Percentiles rank a stretch among this genome's conserved stretches.
Conservation (phyloP, 2,113 vertebrate species). For the Eolophus roseicapilla region DNA sequence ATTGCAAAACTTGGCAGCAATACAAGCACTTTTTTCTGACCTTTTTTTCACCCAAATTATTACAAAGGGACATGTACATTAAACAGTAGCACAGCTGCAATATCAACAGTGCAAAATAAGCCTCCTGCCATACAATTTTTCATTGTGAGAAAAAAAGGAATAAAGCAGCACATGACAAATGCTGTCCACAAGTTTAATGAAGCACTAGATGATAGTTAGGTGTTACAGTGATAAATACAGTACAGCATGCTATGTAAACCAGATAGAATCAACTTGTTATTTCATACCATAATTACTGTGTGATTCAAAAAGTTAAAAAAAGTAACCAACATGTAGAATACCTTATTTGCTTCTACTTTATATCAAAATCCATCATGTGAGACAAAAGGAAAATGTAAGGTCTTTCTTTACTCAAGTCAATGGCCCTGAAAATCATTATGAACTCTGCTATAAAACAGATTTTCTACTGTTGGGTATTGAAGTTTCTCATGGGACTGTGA, state of each 20-base stretch:
- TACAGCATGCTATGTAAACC: background rate
- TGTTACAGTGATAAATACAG: background rate
- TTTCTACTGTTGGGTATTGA: slow-evolving; percentile 4
- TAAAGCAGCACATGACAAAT: background rate
- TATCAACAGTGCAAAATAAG: background rate
- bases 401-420: slow-evolving; percentile 25
- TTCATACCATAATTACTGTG: background rate
- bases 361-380: background rate
- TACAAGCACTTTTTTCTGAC: background rate
- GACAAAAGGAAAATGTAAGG: slow-evolving; percentile 18
- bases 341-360: background rate
- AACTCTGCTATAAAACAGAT: slow-evolving; percentile 8
- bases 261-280: background rate
- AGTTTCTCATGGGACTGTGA: background rate
- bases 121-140: background rate
- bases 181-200: background rate
- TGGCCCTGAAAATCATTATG: slow-evolving; percentile 46
- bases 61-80: background rate
- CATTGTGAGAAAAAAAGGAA: background rate
- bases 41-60: background rate
- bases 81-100: background rate
- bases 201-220: background rate
- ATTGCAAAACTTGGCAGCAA: background rate
- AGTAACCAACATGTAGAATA: background rate
- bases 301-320: background rate